Conservation (phyloP, 2,888 invertebrate species). For the Ectropis crepuscularia region DNA sequence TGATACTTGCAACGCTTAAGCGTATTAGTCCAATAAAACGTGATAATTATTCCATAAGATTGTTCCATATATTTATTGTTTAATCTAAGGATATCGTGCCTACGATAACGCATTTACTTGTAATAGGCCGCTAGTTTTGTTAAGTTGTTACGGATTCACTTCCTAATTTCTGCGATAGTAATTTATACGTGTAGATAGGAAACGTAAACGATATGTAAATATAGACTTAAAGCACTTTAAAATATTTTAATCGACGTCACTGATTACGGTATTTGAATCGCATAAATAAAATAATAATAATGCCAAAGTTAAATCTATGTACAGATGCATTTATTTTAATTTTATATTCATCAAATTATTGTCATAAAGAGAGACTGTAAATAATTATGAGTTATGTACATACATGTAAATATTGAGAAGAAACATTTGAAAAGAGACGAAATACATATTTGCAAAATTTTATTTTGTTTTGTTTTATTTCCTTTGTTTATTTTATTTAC, state of each 20-base stretch:
- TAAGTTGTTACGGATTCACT: constrained; percentile 69
- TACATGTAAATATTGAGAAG: constrained; percentile 70
- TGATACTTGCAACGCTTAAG: constrained; percentile 81
- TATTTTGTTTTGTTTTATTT: constrained; percentile 80
- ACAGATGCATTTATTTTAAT: constrained; percentile 74
- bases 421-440: constrained; percentile 65
- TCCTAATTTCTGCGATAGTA: constrained; percentile 82
- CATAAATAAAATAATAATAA: constrained; percentile 53
- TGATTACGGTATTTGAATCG: constrained; percentile 48
- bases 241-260: constrained; percentile 41
- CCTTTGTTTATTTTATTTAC: constrained; percentile 43
- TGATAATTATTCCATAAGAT: constrained; percentile 77
- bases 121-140: constrained; percentile 65
- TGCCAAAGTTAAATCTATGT: constrained; percentile 83
- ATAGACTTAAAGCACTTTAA: constrained; percentile 46
- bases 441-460: constrained; percentile 81
- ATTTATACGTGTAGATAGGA: constrained; percentile 61
- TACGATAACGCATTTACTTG: constrained; percentile 67
- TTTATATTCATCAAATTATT: constrained; percentile 59
- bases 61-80: constrained; percentile 74
- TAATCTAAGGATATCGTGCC: constrained; percentile 48
- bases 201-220: constrained; percentile 62
- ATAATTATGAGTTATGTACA: constrained; percentile 74
- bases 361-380: constrained; percentile 70
- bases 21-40: constrained; percentile 83